Evolutionary conservation across 2,113 vertebrate genomes (phyloP).

Genomic region (Chloroceryle aenea): DNA sequence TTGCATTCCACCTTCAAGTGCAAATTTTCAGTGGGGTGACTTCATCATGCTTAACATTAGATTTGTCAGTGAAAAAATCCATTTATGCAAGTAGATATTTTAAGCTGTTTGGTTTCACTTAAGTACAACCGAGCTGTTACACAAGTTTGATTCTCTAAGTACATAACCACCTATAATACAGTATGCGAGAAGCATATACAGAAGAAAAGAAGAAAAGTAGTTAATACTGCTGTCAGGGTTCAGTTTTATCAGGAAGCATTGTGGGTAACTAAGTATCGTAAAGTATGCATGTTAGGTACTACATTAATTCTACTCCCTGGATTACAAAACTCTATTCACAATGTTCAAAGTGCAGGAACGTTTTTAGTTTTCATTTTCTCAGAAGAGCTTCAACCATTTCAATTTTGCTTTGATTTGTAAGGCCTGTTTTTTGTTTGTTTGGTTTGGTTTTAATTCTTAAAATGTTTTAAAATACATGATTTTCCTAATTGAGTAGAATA

Average conservation of each 20-base stretch:
- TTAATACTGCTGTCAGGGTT: background rate
- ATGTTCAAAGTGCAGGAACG: background rate
- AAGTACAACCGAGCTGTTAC: background rate
- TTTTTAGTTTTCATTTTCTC: background rate
- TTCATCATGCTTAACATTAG: background rate
- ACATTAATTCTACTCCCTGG: background rate
- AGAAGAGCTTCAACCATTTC: background rate
- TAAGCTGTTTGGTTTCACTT: background rate
- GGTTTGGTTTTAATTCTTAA: background rate
- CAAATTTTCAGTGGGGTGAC: background rate
- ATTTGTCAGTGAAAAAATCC: background rate
- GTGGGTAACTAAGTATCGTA: background rate
- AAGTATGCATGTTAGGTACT: background rate
- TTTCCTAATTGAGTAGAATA: background rate
- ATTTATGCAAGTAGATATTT: background rate
- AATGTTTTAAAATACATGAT: background rate
- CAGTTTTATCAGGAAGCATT: background rate
- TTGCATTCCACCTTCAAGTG: background rate
- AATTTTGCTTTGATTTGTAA: background rate
- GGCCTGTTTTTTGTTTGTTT: rapidly evolving
- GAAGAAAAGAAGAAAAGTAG: background rate
- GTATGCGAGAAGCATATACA: background rate
- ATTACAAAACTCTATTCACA: background rate
- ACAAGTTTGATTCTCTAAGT: background rate
- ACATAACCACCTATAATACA: background rate